Evolutionary conservation across 2,113 vertebrate species (phyloP).

Genomic region (Oreotragus oreotragus): DNA sequence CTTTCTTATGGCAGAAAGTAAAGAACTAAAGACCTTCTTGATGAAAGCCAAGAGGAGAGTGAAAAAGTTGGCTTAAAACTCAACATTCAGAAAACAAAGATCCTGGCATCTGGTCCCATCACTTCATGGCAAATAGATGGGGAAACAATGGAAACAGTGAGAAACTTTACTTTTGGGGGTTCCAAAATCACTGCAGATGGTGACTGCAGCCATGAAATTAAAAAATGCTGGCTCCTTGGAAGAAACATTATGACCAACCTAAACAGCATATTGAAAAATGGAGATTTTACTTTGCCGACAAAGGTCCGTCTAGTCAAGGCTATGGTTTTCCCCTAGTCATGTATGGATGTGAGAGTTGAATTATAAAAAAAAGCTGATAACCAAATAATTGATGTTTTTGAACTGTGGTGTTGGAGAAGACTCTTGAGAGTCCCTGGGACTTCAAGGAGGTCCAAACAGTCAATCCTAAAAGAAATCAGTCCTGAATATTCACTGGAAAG

Average conservation of each 20-base stretch:
- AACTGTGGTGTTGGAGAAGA: neutral
- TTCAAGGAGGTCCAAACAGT: neutral
- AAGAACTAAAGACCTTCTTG: neutral
- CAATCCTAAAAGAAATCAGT: neutral
- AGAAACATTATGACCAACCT: neutral
- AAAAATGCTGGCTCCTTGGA: neutral
- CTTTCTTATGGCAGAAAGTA: neutral
- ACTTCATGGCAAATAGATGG: neutral
- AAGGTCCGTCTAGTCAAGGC: neutral
- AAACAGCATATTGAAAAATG: neutral
- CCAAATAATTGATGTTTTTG: neutral
- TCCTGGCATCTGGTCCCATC: neutral
- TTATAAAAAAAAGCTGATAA: neutral
- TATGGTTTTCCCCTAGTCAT: neutral
- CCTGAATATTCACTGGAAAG: neutral
- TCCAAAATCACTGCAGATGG: neutral
- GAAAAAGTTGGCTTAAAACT: neutral
- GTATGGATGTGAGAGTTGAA: neutral
- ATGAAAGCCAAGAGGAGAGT: neutral
- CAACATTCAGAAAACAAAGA: neutral
- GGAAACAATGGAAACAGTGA: neutral
- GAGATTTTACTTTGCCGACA: neutral
- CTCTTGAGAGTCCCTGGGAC: neutral
- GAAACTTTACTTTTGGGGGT: neutral
- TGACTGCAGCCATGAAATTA: neutral